These are phyloP conservation scores for Leptopilina boulardi DNA, from an alignment of 1,140 invertebrate genomes.

Conservation along the genomic window DNA sequence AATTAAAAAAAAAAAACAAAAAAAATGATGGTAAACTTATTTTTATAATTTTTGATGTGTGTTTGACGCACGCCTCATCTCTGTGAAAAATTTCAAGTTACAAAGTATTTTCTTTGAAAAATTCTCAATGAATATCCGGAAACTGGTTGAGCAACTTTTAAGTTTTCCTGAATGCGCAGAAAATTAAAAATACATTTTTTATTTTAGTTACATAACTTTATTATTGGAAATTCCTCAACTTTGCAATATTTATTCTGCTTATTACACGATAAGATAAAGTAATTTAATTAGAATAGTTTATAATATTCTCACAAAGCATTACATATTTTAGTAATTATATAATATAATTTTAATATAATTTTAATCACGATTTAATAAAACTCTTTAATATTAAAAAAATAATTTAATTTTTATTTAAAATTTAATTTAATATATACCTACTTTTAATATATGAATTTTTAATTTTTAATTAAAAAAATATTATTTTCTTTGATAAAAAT, in stretches of 20 bases:
- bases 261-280: background rate
- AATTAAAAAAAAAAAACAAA: background rate
- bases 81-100: background rate
- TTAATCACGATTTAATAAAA: too few species aligned
- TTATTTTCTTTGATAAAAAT: too few species aligned
- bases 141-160: background rate
- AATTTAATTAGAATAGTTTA: background rate
- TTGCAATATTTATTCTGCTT: background rate
- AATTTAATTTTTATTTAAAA: too few species aligned
- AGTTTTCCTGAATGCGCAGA: background rate
- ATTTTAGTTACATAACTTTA: constrained; percentile 9
- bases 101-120: background rate
- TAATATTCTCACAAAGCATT: too few species aligned
- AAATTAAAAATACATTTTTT: background rate
- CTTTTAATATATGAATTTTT: too few species aligned
- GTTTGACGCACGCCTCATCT: background rate
- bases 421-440: too few species aligned
- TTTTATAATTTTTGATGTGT: background rate
- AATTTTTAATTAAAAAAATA: too few species aligned
- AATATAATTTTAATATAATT: too few species aligned
- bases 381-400: too few species aligned
- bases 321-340: too few species aligned
- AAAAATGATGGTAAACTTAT: too few species aligned
- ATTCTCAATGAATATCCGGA: background rate
- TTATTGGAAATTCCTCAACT: background rate